Conservation (phyloP, 2,113 vertebrate species). For the Pteruthius melanotis region DNA sequence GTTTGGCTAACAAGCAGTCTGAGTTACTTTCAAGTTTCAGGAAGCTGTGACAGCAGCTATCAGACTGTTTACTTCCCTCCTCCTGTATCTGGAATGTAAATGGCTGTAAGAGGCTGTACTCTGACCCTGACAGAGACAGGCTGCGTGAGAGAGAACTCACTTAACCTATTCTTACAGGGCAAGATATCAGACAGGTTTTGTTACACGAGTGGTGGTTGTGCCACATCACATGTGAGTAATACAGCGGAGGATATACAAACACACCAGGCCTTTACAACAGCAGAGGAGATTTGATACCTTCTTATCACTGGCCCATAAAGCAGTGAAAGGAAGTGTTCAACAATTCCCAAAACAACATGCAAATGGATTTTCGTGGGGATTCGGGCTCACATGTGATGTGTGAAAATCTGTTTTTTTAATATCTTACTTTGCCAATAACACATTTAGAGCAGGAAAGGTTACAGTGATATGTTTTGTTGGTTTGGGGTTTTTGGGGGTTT, state of each 20-base stretch:
- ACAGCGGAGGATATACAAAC: not conserved
- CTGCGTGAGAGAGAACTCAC: not conserved
- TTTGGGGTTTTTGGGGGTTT: not conserved
- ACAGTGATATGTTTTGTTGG: not conserved
- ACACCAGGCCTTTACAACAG: not conserved
- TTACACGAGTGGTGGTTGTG: not conserved
- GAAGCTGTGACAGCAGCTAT: not conserved
- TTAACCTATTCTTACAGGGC: not conserved
- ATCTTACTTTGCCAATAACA: not conserved
- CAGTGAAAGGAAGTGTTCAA: not conserved
- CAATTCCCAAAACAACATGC: not conserved
- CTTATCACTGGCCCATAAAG: not conserved
- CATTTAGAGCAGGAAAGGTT: not conserved
- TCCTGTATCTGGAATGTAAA: not conserved
- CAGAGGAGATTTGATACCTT: not conserved
- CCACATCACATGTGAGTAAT: not conserved
- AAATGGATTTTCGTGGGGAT: not conserved
- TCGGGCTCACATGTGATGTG: not conserved
- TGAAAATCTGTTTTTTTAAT: not conserved
- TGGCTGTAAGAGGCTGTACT: not conserved
- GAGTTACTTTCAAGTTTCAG: conserved; percentile 42
- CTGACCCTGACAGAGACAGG: not conserved
- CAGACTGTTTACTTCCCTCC: conserved; percentile 43
- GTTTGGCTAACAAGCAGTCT: not conserved
- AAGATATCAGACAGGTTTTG: not conserved